Conservation (phyloP, 2,797 vertebrate genomes). For the Otolemur crassicaudatus region DNA sequence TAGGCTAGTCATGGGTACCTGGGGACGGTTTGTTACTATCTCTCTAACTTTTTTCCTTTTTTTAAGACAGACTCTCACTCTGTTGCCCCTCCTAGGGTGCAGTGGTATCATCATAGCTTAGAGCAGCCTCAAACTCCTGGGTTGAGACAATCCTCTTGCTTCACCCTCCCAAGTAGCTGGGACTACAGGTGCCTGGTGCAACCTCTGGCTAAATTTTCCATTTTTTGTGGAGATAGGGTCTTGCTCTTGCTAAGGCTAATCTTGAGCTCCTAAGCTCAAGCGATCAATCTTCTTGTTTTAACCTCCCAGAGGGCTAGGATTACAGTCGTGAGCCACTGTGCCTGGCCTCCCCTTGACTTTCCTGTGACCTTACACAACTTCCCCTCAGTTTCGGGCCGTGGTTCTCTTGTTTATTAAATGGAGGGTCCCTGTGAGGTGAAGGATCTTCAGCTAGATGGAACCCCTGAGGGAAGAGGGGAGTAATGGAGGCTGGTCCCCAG, state of each 20-base stretch:
- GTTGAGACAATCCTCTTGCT: not conserved
- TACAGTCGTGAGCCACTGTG: not conserved
- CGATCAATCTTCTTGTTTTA: not conserved
- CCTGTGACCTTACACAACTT: not conserved
- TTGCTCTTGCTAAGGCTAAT: not conserved
- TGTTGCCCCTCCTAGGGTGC: not conserved
- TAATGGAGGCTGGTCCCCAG: not conserved
- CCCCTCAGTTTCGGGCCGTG: not conserved
- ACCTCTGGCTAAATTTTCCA: not conserved
- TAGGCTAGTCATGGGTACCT: not conserved
- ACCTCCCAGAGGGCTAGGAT: not conserved
- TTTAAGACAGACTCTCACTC: not conserved
- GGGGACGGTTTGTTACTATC: too few species aligned
- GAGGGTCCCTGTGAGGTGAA: not conserved
- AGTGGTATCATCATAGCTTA: not conserved
- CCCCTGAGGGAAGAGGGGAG: fast-evolving
- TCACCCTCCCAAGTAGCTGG: not conserved
- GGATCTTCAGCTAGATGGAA: not conserved
- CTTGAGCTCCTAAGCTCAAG: not conserved
- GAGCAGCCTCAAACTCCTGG: not conserved
- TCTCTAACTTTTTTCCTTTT: not conserved
- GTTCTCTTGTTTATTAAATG: not conserved
- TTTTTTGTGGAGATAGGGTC: not conserved
- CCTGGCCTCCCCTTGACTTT: not conserved
- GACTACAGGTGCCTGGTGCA: not conserved